Conservation (phyloP, 2,113 vertebrate species). For the Jacana jacana region DNA sequence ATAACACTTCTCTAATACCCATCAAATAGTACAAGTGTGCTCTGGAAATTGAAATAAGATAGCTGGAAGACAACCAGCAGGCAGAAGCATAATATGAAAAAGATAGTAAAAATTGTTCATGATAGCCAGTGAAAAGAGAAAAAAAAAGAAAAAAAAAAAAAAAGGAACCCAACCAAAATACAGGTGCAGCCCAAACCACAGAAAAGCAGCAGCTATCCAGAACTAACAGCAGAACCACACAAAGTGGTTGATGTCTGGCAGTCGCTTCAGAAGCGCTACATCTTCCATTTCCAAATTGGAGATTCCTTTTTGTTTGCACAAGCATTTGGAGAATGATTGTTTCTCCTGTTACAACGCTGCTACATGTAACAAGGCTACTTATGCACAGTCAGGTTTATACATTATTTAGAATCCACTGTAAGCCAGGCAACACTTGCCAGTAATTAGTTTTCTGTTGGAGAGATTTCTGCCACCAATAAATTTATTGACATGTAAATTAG, state of each 20-base stretch:
- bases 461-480: background rate
- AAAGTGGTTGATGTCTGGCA: background rate
- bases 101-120: background rate
- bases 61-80: background rate
- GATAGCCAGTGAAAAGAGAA: background rate
- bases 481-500: constrained; percentile 4
- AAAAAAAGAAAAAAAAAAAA: background rate
- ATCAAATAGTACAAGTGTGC: background rate
- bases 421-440: background rate
- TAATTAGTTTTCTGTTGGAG: background rate
- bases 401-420: background rate
- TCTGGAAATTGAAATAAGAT: background rate
- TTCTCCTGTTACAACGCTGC: background rate
- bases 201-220: background rate
- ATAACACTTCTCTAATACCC: background rate
- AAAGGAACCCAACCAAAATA: too few relatives aligned
- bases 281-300: background rate
- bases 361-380: background rate
- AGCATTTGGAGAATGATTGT: background rate
- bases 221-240: background rate
- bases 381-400: background rate
- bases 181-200: background rate
- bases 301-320: background rate
- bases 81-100: background rate
- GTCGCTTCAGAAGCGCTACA: background rate